Conservation (phyloP, 2,888 invertebrate genomes). For the Clunio marinus region DNA sequence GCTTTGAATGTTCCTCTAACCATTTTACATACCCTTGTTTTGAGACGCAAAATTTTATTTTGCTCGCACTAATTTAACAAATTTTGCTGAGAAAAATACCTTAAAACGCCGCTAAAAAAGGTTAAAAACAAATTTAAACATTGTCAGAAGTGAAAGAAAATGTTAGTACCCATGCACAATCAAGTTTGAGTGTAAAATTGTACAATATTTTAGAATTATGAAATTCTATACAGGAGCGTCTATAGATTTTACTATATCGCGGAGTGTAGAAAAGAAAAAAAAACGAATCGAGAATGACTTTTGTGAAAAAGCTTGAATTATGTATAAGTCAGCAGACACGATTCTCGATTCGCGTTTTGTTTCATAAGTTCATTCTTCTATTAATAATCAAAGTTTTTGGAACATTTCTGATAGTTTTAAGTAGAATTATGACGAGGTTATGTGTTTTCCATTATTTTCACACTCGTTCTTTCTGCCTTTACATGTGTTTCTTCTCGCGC, state of each 20-base stretch:
- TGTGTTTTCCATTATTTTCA: constrained; percentile 9
- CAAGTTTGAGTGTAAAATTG: not conserved
- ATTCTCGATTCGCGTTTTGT: not conserved
- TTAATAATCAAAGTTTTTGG: not conserved
- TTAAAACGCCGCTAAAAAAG: not conserved
- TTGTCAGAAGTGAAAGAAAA: not conserved
- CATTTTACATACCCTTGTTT: too few species aligned
- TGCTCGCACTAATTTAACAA: constrained; percentile 11
- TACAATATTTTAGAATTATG: constrained; percentile 24
- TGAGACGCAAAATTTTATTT: too few species aligned
- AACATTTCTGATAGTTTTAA: not conserved
- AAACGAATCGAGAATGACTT: not conserved
- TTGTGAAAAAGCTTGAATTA: not conserved
- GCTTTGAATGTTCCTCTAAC: too few species aligned
- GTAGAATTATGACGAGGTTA: constrained; percentile 8
- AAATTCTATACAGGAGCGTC: constrained; percentile 31
- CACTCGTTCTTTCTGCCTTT: constrained; percentile 12
- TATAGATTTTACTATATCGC: not conserved
- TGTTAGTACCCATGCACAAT: constrained; percentile 9
- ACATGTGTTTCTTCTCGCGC: constrained; percentile 16
- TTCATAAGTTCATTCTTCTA: not conserved
- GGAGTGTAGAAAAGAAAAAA: not conserved
- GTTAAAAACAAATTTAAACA: not conserved
- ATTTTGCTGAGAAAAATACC: not conserved
- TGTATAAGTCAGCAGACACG: not conserved